A percentile compares a stretch with the other conserved stretches of the same genome.
These are phyloP conservation scores for Yoshiicerus persimilis DNA, from an alignment of 1,140 invertebrate species.

Conservation along the genomic window DNA sequence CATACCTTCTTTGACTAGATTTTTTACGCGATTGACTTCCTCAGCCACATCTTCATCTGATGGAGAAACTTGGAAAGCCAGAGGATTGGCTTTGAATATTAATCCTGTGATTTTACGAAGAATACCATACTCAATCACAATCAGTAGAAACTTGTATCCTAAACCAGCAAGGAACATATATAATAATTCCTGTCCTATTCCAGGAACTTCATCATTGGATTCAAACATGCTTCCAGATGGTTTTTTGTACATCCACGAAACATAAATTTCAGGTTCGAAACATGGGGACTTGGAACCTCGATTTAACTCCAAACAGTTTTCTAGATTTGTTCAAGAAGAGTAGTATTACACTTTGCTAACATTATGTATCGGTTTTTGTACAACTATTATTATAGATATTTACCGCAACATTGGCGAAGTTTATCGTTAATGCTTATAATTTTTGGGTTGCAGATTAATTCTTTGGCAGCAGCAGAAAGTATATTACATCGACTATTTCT, in stretches of 20 bases:
- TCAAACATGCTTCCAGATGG: not conserved
- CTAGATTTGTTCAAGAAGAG: not conserved
- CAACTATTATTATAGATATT: not conserved
- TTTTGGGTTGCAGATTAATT: conserved; percentile 37
- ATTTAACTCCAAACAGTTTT: conserved; percentile 29
- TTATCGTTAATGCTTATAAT: not conserved
- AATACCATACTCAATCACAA: conserved; percentile 42
- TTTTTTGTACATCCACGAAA: conserved; percentile 38
- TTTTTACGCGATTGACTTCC: conserved; percentile 27
- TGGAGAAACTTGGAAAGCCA: conserved; percentile 2
- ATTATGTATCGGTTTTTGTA: not conserved
- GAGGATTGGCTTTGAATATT: conserved; percentile 32
- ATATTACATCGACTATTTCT: conserved; percentile 45
- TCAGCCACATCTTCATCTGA: conserved; percentile 39
- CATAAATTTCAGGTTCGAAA: conserved; percentile 41
- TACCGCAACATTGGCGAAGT: conserved; percentile 44
- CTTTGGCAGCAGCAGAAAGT: conserved; percentile 23
- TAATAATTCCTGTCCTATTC: conserved; percentile 47
- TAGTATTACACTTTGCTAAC: not conserved
- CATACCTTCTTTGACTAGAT: conserved; percentile 21
- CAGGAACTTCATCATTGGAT: not conserved
- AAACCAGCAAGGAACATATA: conserved; percentile 39
- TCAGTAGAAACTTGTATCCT: conserved; percentile 26
- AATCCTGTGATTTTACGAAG: conserved; percentile 8
- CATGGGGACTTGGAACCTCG: conserved; percentile 5